Evolutionary conservation across 1,140 invertebrate genomes (phyloP).

Genomic region (Berghia stephanieae): DNA sequence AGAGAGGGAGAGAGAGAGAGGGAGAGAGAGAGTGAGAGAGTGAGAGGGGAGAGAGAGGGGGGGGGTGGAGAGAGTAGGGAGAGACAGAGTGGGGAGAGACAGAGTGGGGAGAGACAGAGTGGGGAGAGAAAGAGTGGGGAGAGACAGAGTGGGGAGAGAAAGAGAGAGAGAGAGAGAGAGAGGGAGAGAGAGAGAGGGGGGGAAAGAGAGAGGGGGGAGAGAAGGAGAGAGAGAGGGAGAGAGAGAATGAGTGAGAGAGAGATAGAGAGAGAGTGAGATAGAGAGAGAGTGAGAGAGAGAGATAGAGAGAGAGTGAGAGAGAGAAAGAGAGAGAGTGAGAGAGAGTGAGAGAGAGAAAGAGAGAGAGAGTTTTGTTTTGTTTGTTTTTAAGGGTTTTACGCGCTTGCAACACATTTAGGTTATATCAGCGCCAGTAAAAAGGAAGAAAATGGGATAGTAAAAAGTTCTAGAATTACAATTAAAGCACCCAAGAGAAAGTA

Average conservation of each 20-base stretch:
- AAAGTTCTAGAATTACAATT: too few relatives aligned
- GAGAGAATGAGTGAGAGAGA: too few relatives aligned
- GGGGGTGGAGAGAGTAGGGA: neutral
- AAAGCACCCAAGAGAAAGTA: too few relatives aligned
- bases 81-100: neutral
- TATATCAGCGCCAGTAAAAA: too few relatives aligned
- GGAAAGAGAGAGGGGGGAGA: neutral
- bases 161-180: neutral
- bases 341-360: conserved; percentile 13
- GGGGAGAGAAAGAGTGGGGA: conserved; percentile 6
- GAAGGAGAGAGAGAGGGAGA: neutral
- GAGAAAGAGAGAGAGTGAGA: neutral
- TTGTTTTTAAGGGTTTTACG: too few relatives aligned
- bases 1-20: neutral
- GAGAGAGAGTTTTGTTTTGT: too few relatives aligned
- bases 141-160: neutral
- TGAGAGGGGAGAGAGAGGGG: neutral
- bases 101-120: neutral
- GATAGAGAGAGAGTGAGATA: too few relatives aligned
- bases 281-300: too few relatives aligned
- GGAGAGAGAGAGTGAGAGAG: conserved; percentile 16
- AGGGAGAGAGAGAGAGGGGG: neutral
- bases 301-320: too few relatives aligned
- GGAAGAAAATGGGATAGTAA: too few relatives aligned
- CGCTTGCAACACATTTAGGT: too few relatives aligned